Evolutionary conservation across 2,113 vertebrate species (phyloP), one percentile per base, ranked within the genome.

Genomic region (Nesospiza acunhae): DNA sequence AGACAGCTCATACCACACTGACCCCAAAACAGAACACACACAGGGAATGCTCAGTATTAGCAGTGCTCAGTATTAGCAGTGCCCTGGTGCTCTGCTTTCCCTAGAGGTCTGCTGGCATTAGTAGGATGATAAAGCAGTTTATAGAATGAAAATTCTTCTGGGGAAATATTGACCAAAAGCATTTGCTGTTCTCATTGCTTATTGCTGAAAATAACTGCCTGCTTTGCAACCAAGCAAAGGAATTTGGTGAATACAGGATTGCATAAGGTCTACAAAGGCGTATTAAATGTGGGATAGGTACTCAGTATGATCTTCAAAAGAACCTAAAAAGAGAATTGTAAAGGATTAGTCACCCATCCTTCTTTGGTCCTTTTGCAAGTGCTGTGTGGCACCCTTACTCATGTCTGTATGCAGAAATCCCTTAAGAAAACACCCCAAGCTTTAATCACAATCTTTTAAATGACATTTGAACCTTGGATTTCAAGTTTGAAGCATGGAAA

Each of bases 401-500:
- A 75, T 21, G 37, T 84, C 56, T 62, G 26, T 19, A 41, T 41
- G 68, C 60, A 93, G n/a, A 94, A 92, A 60, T 59, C 28, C 47
- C 28, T 47, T 27, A 37, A 44, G 28, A 94, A 94, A 90, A 53
- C n/a, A 64, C 15, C 22, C 31, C 60, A 60, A n/a, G 76, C 31
- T 90, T 92, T 88, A 77, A 78, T 46, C 80, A 63, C n/a, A 30
- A 21, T 52, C 23, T 58, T 81, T 88, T 75, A 81, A 86, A 93
- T 53, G 33, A 92, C 42, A 31, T 66, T 88, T 68, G 66, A 90
- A 84, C 76, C 28, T 86, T 76, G 28, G 30, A 50, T 81, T 90
- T 92, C 56, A 63, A 52, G 75, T 86, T 93, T n/a, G 53, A 72
- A 90, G 58, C 44, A 42, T 22, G 92, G 73, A 90, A 95, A 90